Base-by-base conservation (phyloP, 1,140 invertebrate species). In the Zelostemma sp. region DNA sequence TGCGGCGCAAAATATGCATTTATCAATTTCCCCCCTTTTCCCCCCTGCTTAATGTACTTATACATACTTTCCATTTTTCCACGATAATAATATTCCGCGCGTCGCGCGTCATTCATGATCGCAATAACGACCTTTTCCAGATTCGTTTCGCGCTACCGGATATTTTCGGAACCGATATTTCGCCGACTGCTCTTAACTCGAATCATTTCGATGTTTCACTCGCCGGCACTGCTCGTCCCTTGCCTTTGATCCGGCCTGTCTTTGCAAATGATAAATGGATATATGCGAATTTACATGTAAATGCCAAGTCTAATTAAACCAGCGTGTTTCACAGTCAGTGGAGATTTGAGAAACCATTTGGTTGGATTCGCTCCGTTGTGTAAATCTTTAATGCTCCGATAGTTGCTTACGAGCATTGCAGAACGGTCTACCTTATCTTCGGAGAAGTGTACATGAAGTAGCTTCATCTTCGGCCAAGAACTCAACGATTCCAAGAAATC, bases 201-300 rank as follows among this genome's bases (percentile, higher is more conserved):
- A 28, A 54, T 61, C 53, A 61, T 61, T 53, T 51, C 41, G 19
- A 61, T 47, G 48, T 61, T 61, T 61, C 51, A 53, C 35, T 60
- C 28, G 11, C 40, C 12, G 43, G 8, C 43, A 1, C n/a, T n/a
- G 14, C n/a, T 21, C 46, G 21, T 48, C 46, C 12, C 14, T 12
- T 28, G 18, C 19, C 46, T 48, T 48, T 48, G 46, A 25, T 28
- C 11, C 6, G 41, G 48, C 19, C 18, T 54, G 56, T 54, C 55
- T 54, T 61, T 51, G 47, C 46, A 67, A 45, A 57, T 67, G 53
- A 67, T 61, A 50, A 57, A 67, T 57, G 64, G 55, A 67, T 67
- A 43, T 61, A 31, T n/a, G 46, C 33, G 38, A 51, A 67, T 61
- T 51, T 67, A 50, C 46, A 60, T 60, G 38, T 56, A 60, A 60